Evolutionary conservation across 1,140 invertebrate species (phyloP).

Genomic region (Metopolophium dirhodum): DNA sequence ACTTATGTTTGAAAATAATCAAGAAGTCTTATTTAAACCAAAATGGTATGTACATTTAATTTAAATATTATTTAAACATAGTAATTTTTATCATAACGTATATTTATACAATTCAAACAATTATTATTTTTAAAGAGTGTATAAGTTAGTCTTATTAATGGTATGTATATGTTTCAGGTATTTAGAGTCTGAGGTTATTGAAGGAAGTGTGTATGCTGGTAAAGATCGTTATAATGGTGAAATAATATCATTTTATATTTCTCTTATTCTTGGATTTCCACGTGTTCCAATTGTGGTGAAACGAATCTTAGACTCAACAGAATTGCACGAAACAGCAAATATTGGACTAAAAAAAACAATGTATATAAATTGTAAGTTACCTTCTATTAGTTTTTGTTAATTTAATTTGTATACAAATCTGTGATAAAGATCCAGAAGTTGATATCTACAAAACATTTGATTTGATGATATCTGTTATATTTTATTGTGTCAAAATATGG

Average conservation of each 20-base stretch:
- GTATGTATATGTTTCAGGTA: slow-evolving; percentile 68
- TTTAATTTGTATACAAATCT: neutral
- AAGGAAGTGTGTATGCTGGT: slow-evolving; percentile 83
- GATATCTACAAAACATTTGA: too few relatives aligned
- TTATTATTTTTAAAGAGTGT: too few relatives aligned
- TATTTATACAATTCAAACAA: too few relatives aligned
- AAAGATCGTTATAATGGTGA: slow-evolving; percentile 93
- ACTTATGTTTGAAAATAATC: slow-evolving; percentile 76
- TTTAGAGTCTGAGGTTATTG: slow-evolving; percentile 74
- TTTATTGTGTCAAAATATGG: too few relatives aligned
- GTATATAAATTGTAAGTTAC: slow-evolving; percentile 46
- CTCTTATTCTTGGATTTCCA: slow-evolving; percentile 77
- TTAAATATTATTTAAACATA: too few relatives aligned
- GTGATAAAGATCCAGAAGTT: too few relatives aligned
- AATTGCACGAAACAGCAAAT: slow-evolving; percentile 30
- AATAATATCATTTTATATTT: slow-evolving; percentile 92
- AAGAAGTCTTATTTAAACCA: slow-evolving; percentile 88
- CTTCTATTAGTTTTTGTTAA: neutral
- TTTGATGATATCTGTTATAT: too few relatives aligned
- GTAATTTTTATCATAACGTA: too few relatives aligned
- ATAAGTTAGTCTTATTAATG: neutral
- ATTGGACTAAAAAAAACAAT: slow-evolving; percentile 42
- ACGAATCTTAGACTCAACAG: slow-evolving; percentile 75
- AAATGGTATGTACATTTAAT: slow-evolving; percentile 68
- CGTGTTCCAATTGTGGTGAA: slow-evolving; percentile 81